These are phyloP conservation scores for Oceanodroma tethys DNA, from an alignment of 2,113 vertebrate genomes.

Conservation along the genomic window DNA sequence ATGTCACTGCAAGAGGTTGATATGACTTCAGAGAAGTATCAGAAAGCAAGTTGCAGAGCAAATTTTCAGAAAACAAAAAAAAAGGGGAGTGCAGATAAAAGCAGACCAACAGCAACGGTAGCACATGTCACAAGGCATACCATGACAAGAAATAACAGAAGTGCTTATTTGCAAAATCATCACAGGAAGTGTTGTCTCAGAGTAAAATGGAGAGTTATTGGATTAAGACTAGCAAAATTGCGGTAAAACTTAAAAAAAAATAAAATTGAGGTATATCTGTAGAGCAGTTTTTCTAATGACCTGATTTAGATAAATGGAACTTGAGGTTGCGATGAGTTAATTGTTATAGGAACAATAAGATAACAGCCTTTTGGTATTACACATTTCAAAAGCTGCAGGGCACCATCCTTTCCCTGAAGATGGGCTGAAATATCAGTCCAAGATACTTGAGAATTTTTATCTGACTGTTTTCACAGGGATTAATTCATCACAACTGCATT, in stretches of 20 bases:
- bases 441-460: neutral
- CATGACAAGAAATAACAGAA: no score
- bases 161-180: no score
- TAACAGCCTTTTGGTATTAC: neutral
- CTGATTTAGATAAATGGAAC: neutral
- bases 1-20: no score
- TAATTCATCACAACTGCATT: slow-evolving; percentile 39
- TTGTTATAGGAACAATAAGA: neutral
- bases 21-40: no score
- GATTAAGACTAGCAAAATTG: neutral
- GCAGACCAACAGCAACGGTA: no score
- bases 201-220: no score
- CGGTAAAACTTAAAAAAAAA: neutral
- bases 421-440: neutral
- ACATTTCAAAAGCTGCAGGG: neutral
- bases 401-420: neutral
- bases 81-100: no score
- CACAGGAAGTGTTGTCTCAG: no score
- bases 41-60: no score
- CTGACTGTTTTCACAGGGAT: neutral
- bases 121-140: no score
- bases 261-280: neutral
- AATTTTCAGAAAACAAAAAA: no score
- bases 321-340: neutral
- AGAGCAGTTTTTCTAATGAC: neutral